Evolutionary conservation across 2,797 vertebrate species (phyloP).

Genomic region (Takifugu ocellatus): DNA sequence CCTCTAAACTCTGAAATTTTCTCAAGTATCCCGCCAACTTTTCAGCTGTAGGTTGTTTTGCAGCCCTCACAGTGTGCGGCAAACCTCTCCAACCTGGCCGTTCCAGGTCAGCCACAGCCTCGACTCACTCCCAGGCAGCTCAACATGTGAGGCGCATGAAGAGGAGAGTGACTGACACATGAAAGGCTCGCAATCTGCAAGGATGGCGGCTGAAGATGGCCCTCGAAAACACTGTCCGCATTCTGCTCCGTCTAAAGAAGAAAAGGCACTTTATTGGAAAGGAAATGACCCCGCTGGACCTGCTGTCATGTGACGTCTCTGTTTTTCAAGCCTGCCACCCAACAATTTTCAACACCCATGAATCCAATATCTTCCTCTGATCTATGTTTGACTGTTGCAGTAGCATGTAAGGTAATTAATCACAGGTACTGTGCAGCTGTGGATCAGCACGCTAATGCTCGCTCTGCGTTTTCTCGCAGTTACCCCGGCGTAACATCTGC

Average conservation of each 20-base stretch:
- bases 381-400: conserved; percentile 11
- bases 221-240: conserved; percentile 53
- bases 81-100: conserved; percentile 49
- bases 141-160: conserved; percentile 68
- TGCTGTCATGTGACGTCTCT: conserved; percentile 65
- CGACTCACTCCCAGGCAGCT: conserved; percentile 61
- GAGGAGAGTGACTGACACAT: conserved; percentile 47
- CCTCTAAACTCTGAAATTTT: conserved; percentile 30
- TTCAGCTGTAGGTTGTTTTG: conserved; percentile 49
- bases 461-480: conserved; percentile 7
- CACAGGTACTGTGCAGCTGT: conserved; percentile 11
- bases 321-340: conserved; percentile 38
- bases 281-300: conserved; percentile 50
- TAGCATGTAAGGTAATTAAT: not conserved
- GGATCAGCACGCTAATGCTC: conserved; percentile 10
- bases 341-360: conserved; percentile 13
- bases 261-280: conserved; percentile 56
- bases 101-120: conserved; percentile 65
- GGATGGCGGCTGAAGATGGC: conserved; percentile 53
- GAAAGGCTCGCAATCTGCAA: conserved; percentile 59
- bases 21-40: conserved; percentile 36
- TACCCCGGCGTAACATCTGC: conserved; percentile 22
- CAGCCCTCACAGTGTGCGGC: conserved; percentile 58
- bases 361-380: conserved; percentile 3
- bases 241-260: conserved; percentile 47